Conservation (phyloP, 1,140 invertebrate species). For the Probaryconus sp. region DNA sequence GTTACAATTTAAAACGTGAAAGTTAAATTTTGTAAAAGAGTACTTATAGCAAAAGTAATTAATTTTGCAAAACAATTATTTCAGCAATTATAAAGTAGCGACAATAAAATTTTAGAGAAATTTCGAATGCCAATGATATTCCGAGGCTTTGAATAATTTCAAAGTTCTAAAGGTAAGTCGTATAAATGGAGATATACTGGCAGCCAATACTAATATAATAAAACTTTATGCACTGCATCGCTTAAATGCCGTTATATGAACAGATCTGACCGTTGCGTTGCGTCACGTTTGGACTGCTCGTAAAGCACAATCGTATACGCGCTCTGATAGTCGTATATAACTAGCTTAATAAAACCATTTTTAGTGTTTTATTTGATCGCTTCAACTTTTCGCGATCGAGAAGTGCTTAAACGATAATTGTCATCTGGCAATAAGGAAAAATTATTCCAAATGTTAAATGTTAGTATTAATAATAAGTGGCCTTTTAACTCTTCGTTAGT, state of each 20-base stretch:
- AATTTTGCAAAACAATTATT: constrained; percentile 8
- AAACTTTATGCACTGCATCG: constrained; percentile 30
- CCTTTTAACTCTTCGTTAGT: too few relatives aligned
- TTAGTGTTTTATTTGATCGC: constrained; percentile 28
- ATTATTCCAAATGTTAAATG: too few relatives aligned
- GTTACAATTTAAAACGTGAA: too few relatives aligned
- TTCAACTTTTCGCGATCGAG: constrained; percentile 7
- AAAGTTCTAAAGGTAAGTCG: constrained; percentile 23
- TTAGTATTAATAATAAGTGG: too few relatives aligned
- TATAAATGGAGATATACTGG: constrained; percentile 33
- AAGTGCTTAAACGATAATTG: constrained; percentile 13
- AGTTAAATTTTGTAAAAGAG: too few relatives aligned
- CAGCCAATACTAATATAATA: constrained; percentile 40
- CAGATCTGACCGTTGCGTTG: constrained; percentile 15
- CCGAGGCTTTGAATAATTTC: constrained; percentile 28
- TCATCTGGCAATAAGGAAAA: constrained; percentile 5
- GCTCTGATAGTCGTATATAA: constrained; percentile 27
- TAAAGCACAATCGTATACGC: constrained; percentile 30
- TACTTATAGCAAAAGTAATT: too few relatives aligned
- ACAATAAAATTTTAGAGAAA: not conserved
- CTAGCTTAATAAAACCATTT: constrained; percentile 30
- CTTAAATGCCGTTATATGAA: constrained; percentile 34
- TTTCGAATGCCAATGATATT: constrained; percentile 10
- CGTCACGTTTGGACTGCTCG: constrained; percentile 33
- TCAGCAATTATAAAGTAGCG: constrained; percentile 9